Conservation (phyloP, 2,797 vertebrate species). For the Vespertilio murinus region DNA sequence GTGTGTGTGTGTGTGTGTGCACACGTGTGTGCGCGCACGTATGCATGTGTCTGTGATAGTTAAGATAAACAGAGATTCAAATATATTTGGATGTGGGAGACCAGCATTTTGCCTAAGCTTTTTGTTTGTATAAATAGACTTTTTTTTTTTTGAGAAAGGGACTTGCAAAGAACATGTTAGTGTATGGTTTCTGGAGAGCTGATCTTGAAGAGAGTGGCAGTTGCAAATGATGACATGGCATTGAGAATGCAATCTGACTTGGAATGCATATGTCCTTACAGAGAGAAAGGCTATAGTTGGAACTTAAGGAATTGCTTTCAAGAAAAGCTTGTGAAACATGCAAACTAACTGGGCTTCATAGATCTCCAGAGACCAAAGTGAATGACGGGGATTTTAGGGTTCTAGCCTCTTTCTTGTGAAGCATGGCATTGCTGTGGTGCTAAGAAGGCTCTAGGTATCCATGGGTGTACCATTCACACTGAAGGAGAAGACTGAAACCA, state of each 20-base stretch:
- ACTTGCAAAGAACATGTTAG: background rate
- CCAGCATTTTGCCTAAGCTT: background rate
- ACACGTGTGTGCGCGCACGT: no score
- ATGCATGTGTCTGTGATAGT: background rate
- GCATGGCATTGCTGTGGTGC: background rate
- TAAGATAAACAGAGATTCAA: background rate
- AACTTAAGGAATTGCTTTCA: background rate
- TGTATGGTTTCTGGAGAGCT: background rate
- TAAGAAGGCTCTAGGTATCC: background rate
- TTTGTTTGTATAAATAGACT: background rate
- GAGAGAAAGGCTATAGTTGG: background rate
- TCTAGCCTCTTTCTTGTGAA: background rate
- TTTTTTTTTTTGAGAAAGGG: background rate
- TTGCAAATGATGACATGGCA: background rate
- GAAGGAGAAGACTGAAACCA: background rate
- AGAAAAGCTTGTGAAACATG: background rate
- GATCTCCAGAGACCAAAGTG: background rate
- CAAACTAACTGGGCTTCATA: background rate
- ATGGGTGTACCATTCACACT: background rate
- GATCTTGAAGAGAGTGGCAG: background rate
- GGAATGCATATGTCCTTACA: background rate
- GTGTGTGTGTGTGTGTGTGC: background rate
- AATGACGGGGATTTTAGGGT: background rate
- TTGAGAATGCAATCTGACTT: background rate
- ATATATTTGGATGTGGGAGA: background rate